phyloP scores from a whole-genome alignment of 53 echinoderm and acorn worm species.

The Patiria pectinifera region DNA sequence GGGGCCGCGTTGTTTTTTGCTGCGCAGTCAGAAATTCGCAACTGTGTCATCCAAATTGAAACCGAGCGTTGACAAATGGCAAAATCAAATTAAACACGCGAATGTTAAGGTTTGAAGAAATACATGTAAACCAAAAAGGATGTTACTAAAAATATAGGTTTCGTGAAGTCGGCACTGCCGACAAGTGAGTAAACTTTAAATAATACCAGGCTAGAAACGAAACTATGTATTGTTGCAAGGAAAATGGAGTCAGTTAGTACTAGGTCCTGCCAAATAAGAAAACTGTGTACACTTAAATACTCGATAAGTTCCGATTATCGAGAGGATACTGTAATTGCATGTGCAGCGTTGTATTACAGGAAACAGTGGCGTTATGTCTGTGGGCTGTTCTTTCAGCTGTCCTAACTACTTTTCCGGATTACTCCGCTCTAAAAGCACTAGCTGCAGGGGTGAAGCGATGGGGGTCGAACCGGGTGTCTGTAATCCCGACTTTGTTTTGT shows the following conservation, averaged over 20 bases:
- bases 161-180: too few species aligned
- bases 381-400: conserved; percentile 37
- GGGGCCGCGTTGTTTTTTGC: neutral
- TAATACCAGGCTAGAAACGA: too few species aligned
- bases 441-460: neutral
- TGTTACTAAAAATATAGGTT: too few species aligned
- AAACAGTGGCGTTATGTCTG: neutral
- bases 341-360: neutral
- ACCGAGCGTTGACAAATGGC: neutral
- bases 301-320: conserved; percentile 36
- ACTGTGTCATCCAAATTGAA: neutral
- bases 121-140: too few species aligned
- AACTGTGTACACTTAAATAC: conserved; percentile 9
- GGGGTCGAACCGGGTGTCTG: conserved; percentile 22
- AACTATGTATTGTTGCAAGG: neutral
- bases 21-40: neutral
- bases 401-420: conserved; percentile 40
- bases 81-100: neutral
- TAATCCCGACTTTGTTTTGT: conserved; percentile 51
- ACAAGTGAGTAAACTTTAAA: too few species aligned
- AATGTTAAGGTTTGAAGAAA: too few species aligned
- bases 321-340: conserved; percentile 19
- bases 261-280: neutral
- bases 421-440: neutral
- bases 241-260: neutral